A percentile compares a stretch with the other conserved stretches of the same genome.
Evolutionary conservation across 2,113 vertebrate genomes (phyloP).

Genomic region (Poeciliopsis retropinna): DNA sequence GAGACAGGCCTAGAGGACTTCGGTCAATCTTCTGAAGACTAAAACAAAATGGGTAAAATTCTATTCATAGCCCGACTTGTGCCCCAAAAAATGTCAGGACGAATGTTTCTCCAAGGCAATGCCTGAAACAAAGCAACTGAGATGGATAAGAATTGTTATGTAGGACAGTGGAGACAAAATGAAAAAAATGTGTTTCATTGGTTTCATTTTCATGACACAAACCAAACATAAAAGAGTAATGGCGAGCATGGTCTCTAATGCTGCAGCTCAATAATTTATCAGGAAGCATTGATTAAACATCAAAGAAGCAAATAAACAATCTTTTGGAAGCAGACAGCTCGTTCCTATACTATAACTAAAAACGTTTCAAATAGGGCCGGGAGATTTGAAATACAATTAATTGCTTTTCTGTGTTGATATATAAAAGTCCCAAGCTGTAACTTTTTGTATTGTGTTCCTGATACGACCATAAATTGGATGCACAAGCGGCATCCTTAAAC

Average conservation of each 20-base stretch:
- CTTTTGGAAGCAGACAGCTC: not conserved
- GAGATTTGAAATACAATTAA: too few species aligned
- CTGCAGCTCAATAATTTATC: not conserved
- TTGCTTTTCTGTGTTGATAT: too few species aligned
- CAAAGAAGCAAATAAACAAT: not conserved
- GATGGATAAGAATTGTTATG: slow-evolving; percentile 31
- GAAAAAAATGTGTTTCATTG: not conserved
- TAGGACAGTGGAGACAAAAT: not conserved
- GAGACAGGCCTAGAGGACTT: slow-evolving; percentile 48
- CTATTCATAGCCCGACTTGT: slow-evolving; percentile 57
- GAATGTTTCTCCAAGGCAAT: slow-evolving; percentile 45
- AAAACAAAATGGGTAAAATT: slow-evolving; percentile 50
- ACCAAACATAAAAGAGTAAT: not conserved
- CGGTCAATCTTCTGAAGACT: slow-evolving; percentile 55
- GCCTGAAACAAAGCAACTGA: slow-evolving; percentile 21
- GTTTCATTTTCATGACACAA: not conserved
- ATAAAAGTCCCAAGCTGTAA: too few species aligned
- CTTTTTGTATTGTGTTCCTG: too few species aligned
- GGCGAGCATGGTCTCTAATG: not conserved
- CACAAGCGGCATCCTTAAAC: too few species aligned
- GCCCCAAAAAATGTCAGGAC: slow-evolving; percentile 57
- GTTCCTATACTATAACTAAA: not conserved
- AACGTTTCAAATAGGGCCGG: too few species aligned
- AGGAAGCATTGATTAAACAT: not conserved
- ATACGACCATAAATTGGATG: too few species aligned